phyloP scores from a whole-genome alignment of 2,113 vertebrate species.

The Pitta sordida region DNA sequence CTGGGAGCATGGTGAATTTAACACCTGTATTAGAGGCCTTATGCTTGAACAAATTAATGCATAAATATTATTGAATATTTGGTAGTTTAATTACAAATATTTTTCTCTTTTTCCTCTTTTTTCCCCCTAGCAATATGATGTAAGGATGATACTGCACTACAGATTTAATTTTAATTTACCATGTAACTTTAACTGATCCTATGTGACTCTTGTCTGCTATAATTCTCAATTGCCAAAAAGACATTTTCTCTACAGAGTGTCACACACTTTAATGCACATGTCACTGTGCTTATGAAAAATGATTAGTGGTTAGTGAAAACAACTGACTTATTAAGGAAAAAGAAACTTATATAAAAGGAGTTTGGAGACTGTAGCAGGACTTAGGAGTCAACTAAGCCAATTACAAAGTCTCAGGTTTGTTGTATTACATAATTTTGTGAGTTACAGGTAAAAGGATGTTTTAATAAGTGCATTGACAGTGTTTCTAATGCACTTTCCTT shows the following conservation, averaged over 20 bases:
- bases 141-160: not conserved
- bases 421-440: not conserved
- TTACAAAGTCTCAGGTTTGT: not conserved
- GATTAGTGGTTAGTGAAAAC: slow-evolving; percentile 63
- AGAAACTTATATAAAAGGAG: slow-evolving; percentile 7
- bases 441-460: not conserved
- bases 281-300: slow-evolving; percentile 53
- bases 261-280: slow-evolving; percentile 47
- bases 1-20: not conserved
- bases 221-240: slow-evolving; percentile 35
- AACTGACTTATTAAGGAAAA: slow-evolving; percentile 53
- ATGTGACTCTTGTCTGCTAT: not conserved
- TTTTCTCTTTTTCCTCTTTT: not conserved
- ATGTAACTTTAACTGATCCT: slow-evolving; percentile 6
- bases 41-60: not conserved
- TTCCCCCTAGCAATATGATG: not conserved
- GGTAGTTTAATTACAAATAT: not conserved
- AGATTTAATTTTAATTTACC: slow-evolving; percentile 16
- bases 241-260: slow-evolving; percentile 52
- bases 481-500: slow-evolving; percentile 1
- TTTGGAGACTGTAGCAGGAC: not conserved
- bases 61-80: not conserved
- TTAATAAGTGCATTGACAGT: not conserved
- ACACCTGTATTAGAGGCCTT: not conserved
- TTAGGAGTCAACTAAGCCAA: slow-evolving; percentile 3